Conservation (phyloP, 2,113 vertebrate genomes). For the Mustela nigripes region DNA sequence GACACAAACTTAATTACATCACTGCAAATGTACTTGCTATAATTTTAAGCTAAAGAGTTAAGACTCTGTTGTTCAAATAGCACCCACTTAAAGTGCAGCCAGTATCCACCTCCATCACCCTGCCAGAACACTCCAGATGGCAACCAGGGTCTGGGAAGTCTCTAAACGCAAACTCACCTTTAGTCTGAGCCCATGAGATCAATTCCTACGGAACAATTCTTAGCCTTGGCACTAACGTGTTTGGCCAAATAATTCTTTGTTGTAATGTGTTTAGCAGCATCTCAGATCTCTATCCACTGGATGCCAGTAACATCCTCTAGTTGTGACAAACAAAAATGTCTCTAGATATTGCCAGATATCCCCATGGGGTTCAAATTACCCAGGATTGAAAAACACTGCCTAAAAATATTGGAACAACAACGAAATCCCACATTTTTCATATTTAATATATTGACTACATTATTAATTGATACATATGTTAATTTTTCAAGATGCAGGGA, state of each 20-base stretch:
- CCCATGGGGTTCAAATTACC: neutral
- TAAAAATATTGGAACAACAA: neutral
- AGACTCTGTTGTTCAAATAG: conserved; percentile 22
- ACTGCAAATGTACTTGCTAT: conserved; percentile 63
- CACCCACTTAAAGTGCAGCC: neutral
- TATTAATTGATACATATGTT: neutral
- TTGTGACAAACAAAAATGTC: neutral
- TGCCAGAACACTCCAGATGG: neutral
- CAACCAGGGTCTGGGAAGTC: neutral
- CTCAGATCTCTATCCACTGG: neutral
- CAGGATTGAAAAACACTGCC: neutral
- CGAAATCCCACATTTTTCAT: neutral
- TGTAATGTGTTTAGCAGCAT: too few species aligned
- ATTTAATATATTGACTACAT: neutral
- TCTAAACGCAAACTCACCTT: conserved; percentile 32
- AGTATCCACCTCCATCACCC: neutral
- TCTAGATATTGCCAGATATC: neutral
- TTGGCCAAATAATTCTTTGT: neutral
- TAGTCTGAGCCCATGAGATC: neutral
- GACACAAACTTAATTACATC: conserved; percentile 54
- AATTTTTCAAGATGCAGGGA: neutral
- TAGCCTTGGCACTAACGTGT: neutral
- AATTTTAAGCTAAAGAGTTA: conserved; percentile 73
- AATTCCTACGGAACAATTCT: neutral
- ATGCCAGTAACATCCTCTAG: neutral